Evolutionary conservation across 2,797 vertebrate genomes (phyloP), one percentile per base, ranked within the genome.

Genomic region (Eupleurogrammus muticus): DNA sequence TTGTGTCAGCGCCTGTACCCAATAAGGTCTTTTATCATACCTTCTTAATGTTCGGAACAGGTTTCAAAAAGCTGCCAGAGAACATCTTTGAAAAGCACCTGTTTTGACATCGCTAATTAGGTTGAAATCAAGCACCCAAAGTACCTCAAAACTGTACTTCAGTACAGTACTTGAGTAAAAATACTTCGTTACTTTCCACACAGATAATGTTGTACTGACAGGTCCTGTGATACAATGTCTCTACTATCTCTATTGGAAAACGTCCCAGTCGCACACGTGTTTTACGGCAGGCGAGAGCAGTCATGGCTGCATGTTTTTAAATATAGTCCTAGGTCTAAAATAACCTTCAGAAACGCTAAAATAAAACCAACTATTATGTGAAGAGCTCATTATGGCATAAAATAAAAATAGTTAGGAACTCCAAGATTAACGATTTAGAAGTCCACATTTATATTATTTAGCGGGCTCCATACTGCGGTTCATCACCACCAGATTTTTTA

Each of bases 191-290:
- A 28, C 28, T 28, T 28, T 28, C 28, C 28, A 28, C 28, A 28
- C 6, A 28, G 3, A 28, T 28, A 28, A 28, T 28, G 6, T 28
- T 28, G 28, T 28, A 3, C 44, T 35, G 10, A n/a, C 20, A 17
- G 4, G 14, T 70, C 55, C 14, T 44, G 48, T 76, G 70, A 68
- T 21, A 5, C 17, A n/a, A 19, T 5, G n/a, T 28, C 44, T 20
- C 8, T 19, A n/a, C 21, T 5, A 20, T 28, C 44, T 20, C 8
- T 19, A 23, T 75, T 21, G 53, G n/a, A 50, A 55, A 8, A 49
- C 9, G n/a, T 59, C 13, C 35, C n/a, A 11, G 20, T 23, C 55
- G 12, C 36, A 24, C 79, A 73, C 40, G 54, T 68, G 69, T 14
- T 66, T 11, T 9, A 19, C 20, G 4, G 4, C 10, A 42, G 5